Evolutionary conservation across 2,113 vertebrate species (phyloP), one percentile per base, ranked within the genome.

Genomic region (Synodontis membranacea): DNA sequence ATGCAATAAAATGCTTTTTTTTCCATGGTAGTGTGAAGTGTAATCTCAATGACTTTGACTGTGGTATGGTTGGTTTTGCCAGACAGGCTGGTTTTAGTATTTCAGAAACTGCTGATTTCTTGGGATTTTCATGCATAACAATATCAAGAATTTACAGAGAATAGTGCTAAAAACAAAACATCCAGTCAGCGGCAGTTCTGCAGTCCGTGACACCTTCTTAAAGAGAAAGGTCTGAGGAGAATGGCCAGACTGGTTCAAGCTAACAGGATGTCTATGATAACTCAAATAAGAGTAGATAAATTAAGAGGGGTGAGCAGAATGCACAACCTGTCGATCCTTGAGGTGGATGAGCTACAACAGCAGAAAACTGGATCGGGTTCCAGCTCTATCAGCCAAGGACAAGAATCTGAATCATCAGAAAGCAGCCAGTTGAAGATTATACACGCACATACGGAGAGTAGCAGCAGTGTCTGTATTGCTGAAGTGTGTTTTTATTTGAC

Each of bases 401-500:
- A 56, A 31, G 52, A 80, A 37, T 39, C 34, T 56, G 78, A 56
- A 10, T 54, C 50, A 23, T n/a, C 76, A 23, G 17, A 54, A 78
- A 50, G 14, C 52, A n/a, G 46, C 19, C 14, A 50, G 74, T 8
- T 50, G 46, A 50, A 54, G 48, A 79, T 54, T 37, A 5, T 7
- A 50, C 46, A 46, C 25, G 10, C 21, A 25, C 23, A 50, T 50
- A 10, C 25, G 46, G 11, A 75, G 42, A n/a, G 72, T 46, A 10
- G 50, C 50, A 37, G 31, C 17, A 80, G n/a, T 75, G 76, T 37
- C 62, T 56, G 25, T 60, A 19, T 31, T 52, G 28, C 60, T 68
- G 48, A 31, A 66, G 21, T 74, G 39, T 54, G 54, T n/a, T 60
- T n/a, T 50, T 76, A 50, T 50, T 50, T 84, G 80, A 48, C 66